phyloP scores from a whole-genome alignment of 2,888 invertebrate genomes.

The Nysson spinosus region DNA sequence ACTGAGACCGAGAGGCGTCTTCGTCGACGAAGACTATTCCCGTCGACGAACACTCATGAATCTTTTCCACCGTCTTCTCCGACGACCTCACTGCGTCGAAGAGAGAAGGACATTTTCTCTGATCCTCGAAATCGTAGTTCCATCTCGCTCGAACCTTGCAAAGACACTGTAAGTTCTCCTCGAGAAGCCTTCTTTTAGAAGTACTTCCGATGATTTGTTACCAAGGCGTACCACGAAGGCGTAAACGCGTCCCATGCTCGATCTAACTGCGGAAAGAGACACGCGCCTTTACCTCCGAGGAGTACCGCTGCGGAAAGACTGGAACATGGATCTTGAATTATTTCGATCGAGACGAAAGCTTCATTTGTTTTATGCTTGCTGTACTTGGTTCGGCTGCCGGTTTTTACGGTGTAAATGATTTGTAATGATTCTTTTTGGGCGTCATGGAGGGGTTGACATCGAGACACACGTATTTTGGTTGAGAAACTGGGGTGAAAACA shows the following conservation, averaged over 20 bases:
- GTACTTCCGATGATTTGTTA: conserved; percentile 71
- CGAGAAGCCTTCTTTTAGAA: background rate
- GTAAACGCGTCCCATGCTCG: conserved; percentile 63
- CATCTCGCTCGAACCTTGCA: conserved; percentile 3
- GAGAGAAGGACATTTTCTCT: background rate
- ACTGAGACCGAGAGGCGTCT: conserved; percentile 29
- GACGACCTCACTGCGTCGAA: conserved; percentile 13
- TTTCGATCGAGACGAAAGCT: too few relatives aligned
- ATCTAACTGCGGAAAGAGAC: conserved; percentile 47
- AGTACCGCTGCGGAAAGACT: too few relatives aligned
- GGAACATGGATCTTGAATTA: too few relatives aligned
- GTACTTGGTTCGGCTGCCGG: too few relatives aligned
- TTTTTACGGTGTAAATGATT: too few relatives aligned
- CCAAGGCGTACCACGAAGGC: conserved; percentile 65
- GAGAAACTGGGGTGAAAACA: too few relatives aligned
- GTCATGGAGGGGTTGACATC: too few relatives aligned
- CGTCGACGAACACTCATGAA: conserved; percentile 56
- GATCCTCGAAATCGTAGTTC: background rate
- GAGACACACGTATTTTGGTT: too few relatives aligned
- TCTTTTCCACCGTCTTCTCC: conserved; percentile 42
- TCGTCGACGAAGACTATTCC: conserved; percentile 58
- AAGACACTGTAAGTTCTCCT: background rate
- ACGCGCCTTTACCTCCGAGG: too few relatives aligned
- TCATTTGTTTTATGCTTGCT: too few relatives aligned
- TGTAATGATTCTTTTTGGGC: too few relatives aligned